Evolutionary conservation across 2,888 invertebrate species (phyloP).

Genomic region (Tipula helvola): DNA sequence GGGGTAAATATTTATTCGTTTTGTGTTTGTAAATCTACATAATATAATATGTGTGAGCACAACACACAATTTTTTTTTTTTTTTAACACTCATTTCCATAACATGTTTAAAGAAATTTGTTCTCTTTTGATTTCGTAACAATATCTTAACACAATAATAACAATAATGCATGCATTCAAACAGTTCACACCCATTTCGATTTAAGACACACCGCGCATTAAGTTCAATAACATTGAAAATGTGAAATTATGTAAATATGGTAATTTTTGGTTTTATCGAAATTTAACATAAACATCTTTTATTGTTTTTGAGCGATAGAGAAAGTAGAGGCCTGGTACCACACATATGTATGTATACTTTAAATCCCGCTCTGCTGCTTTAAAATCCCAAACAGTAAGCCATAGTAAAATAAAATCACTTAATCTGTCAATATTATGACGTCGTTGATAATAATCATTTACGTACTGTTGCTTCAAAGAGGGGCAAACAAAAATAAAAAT

Average conservation of each 20-base stretch:
- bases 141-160: not conserved
- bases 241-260: not conserved
- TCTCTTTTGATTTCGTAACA: not conserved
- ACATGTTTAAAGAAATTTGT: not conserved
- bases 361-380: not conserved
- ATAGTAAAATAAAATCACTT: not conserved
- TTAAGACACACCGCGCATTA: not conserved
- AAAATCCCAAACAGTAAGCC: not conserved
- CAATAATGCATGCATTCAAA: not conserved
- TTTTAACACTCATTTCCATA: not conserved
- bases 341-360: not conserved
- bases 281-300: not conserved
- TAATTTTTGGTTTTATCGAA: not conserved
- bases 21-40: not conserved
- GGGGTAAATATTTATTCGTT: slow-evolving; percentile 12
- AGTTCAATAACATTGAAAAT: not conserved
- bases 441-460: not conserved
- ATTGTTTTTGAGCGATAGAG: not conserved
- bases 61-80: not conserved
- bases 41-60: not conserved
- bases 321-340: not conserved
- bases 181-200: not conserved
- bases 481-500: not conserved
- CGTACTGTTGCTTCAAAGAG: not conserved
- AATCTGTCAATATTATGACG: not conserved